These are phyloP conservation scores for Paedocypris micromegethes DNA, from an alignment of 2,797 vertebrate genomes.

Conservation along the genomic window DNA sequence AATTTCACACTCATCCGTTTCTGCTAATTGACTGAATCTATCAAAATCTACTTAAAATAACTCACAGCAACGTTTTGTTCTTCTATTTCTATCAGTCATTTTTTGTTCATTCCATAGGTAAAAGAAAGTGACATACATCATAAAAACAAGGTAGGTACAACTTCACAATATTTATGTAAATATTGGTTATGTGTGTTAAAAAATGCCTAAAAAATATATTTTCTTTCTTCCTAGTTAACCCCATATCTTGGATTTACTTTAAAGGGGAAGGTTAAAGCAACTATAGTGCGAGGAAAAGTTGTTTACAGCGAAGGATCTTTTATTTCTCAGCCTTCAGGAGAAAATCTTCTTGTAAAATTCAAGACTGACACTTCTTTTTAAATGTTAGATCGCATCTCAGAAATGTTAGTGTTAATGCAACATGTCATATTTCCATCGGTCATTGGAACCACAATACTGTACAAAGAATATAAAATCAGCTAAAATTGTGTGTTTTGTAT, in stretches of 20 bases:
- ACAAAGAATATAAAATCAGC: no score
- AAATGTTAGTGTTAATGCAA: no score
- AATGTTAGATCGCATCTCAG: conserved; percentile 14
- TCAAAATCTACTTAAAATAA: not conserved
- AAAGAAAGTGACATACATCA: conserved; percentile 66
- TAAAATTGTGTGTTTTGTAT: no score
- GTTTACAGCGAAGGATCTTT: conserved; percentile 73
- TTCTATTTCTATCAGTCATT: not conserved
- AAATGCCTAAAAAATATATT: not conserved
- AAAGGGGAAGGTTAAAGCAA: conserved; percentile 65
- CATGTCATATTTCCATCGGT: no score
- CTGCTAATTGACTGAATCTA: no score
- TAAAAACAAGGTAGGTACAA: conserved; percentile 71
- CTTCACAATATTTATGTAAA: not conserved
- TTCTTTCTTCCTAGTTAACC: conserved; percentile 62
- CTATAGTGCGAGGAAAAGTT: conserved; percentile 69
- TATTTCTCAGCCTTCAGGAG: conserved; percentile 65
- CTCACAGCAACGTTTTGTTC: not conserved
- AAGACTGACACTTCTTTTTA: conserved; percentile 43
- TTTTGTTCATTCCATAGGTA: conserved; percentile 58
- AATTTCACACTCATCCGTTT: no score
- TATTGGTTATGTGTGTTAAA: no score
- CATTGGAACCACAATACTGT: no score
- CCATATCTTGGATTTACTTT: conserved; percentile 72
- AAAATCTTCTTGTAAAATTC: conserved; percentile 60